Conservation (phyloP, 1,140 invertebrate species). For the Marisa cornuarietis region DNA sequence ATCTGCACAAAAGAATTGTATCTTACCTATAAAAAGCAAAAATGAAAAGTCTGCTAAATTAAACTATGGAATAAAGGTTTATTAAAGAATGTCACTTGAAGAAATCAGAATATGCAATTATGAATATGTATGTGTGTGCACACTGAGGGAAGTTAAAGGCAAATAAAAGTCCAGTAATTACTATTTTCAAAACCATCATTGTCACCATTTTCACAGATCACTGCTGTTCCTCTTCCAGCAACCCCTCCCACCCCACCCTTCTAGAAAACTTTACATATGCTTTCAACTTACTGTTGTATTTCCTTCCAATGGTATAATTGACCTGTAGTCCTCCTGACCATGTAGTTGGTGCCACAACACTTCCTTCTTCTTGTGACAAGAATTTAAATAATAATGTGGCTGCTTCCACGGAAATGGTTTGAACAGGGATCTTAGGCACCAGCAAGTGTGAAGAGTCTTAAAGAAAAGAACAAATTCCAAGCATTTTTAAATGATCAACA, state of each 20-base stretch:
- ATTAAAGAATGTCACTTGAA: neutral
- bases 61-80: neutral
- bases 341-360: neutral
- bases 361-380: neutral
- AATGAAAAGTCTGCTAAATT: neutral
- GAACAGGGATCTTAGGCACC: conserved; percentile 28
- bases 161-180: neutral
- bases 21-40: neutral
- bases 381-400: conserved; percentile 20
- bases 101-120: neutral
- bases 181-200: neutral
- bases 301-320: neutral
- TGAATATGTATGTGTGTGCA: neutral
- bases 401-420: conserved; percentile 31
- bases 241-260: too few relatives aligned
- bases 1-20: neutral
- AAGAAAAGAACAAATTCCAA: too few relatives aligned
- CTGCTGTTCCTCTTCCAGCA: too few relatives aligned
- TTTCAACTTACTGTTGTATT: neutral
- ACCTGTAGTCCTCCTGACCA: neutral
- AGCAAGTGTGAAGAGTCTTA: neutral
- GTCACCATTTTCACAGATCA: too few relatives aligned
- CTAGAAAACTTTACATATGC: too few relatives aligned
- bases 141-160: neutral
- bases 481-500: too few relatives aligned